Base-by-base conservation (phyloP, 1,140 invertebrate species). In the Aphelinus certus region DNA sequence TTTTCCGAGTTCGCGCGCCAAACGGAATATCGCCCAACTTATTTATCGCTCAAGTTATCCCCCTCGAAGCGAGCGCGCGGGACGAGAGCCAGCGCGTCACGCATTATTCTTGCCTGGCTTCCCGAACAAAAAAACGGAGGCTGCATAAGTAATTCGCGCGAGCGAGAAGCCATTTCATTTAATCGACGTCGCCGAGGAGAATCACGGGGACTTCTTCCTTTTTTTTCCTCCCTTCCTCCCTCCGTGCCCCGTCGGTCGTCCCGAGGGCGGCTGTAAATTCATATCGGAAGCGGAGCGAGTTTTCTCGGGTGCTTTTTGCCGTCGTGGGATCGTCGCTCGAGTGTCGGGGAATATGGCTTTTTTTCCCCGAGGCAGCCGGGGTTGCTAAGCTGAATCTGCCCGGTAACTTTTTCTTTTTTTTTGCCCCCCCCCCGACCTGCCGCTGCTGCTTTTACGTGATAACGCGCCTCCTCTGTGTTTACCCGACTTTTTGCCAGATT, bases 101-200 rank as follows among this genome's bases (percentile, higher is more conserved):
- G 66, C 68, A 76, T 78, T 77, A 77, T 70, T 77, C 62, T 60
- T 60, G 7, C 55, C 53, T 51, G 7, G 58, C 55, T 6, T 55
- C 57, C 42, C 6, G 45, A 7, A 26, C 45, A n/a, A 56, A 69
- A 58, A 42, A n/a, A 60, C 0, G 47, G 47, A 49, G 42, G n/a
- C 72, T 53, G 65, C 76, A 80, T 83, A 80, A 84, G 82, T 84
- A 84, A 83, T 86, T 79, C 83, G 76, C 75, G 65, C 26, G 63
- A 55, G 66, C 75, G 70, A 63, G 46, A 79, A 80, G 76, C 76
- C 77, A 81, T 83, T 84, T 83, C 81, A 85, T 85, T 83, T 82
- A 85, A 86, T 85, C 81, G 79, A 42, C 64, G 45, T 3, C 49
- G 64, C 49, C 43, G 64, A 66, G 56, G n/a, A 57, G 48, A 48